Evolutionary conservation across 2,888 invertebrate genomes (phyloP), one percentile per base, ranked within the genome.

Genomic region (Noctuana brunneofusca): DNA sequence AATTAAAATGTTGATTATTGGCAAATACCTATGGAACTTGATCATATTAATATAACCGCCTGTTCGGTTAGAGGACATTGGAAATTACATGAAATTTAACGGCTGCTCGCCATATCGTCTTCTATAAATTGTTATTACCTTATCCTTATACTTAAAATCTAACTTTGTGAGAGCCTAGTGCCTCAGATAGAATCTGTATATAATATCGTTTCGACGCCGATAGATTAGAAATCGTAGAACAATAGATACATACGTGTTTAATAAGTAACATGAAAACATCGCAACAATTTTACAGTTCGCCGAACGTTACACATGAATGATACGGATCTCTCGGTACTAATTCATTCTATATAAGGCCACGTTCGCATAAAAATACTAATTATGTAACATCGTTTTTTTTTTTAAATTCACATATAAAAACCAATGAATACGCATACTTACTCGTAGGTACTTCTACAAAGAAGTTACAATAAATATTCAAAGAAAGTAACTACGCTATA

Each of bases 281-380:
- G n/a, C 52, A 52, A 59, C 52, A 53, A 59, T 59, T 59, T 52
- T 59, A 43, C 59, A 53, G 59, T 59, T 59, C 59, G 30, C 20
- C 59, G 52, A 5, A n/a, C 43, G 52, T 59, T 14, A 46, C 53
- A 60, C 46, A 60, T 54, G 59, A 52, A 24, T 16, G 46, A n/a
- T n/a, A 35, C 46, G 30, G 35, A 60, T 54, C 53, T 60, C 16
- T 43, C 41, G 46, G n/a, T 32, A 59, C 43, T 52, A 60, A 53
- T 60, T 60, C 35, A 60, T 60, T 53, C 59, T 53, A 46, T 46
- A 60, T 60, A 60, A 32, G 46, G 59, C 58, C 50, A 41, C 22
- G 59, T 46, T 59, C 43, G 52, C 53, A 59, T 59, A 43, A 59
- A 48, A 46, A 52, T 59, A 59, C 46, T 22, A 49, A 53, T 43